Evolutionary conservation across 1,140 invertebrate species (phyloP).

Genomic region (Metaphire vulgaris): DNA sequence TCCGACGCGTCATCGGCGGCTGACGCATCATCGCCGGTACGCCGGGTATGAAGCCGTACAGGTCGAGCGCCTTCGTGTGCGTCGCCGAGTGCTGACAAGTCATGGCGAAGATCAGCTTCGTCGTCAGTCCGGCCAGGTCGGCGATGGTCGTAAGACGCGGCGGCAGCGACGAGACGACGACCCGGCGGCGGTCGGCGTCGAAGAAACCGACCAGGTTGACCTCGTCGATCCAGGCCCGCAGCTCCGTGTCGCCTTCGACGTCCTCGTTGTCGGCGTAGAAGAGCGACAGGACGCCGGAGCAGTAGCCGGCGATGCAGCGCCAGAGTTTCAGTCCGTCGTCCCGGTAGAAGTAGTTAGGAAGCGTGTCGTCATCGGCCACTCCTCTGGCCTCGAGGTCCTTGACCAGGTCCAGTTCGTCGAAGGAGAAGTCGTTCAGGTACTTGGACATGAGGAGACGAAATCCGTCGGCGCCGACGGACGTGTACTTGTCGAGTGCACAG

Average conservation of each 20-base stretch:
- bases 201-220: conserved; percentile 14
- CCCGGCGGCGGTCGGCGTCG: neutral
- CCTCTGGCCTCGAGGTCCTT: conserved; percentile 10
- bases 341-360: conserved; percentile 23
- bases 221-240: conserved; percentile 21
- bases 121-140: conserved; percentile 14
- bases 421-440: conserved; percentile 16
- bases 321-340: conserved; percentile 18
- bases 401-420: conserved; percentile 15
- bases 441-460: conserved; percentile 18
- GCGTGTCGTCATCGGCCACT: neutral
- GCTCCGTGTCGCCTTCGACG: conserved; percentile 19
- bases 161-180: neutral
- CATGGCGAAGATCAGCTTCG: conserved; percentile 20
- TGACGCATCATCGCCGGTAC: conserved; percentile 27
- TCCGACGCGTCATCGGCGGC: conserved; percentile 1
- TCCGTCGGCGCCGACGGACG: conserved; percentile 21
- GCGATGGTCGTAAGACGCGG: conserved; percentile 1
- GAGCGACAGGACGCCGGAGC: conserved; percentile 4
- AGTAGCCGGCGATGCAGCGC: conserved; percentile 11
- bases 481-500: conserved; percentile 22
- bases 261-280: conserved; percentile 21
- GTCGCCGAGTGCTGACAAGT: conserved; percentile 25
- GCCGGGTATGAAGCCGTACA: conserved; percentile 25
- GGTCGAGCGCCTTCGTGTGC: conserved; percentile 22